Evolutionary conservation across 2,113 vertebrate species (phyloP).

Genomic region (Henicopernis longicauda): DNA sequence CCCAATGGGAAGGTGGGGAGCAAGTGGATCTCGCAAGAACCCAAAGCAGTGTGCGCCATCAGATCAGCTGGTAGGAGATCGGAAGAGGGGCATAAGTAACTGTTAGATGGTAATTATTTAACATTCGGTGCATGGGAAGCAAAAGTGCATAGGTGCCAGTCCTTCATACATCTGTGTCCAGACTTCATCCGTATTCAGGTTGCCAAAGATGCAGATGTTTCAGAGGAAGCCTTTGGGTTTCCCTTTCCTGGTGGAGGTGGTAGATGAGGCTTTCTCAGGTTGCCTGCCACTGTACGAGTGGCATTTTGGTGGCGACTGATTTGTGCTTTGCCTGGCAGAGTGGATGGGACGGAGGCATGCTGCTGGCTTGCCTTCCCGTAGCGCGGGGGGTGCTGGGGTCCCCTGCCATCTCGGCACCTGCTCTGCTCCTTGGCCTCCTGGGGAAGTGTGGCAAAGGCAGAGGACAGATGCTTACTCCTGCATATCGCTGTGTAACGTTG

Average conservation of each 20-base stretch:
- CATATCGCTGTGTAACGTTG: no score
- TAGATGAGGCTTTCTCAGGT: not conserved
- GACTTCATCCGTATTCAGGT: fast-evolving
- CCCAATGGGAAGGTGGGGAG: not conserved
- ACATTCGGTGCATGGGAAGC: not conserved
- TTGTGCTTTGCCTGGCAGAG: not conserved
- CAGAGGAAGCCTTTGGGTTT: not conserved
- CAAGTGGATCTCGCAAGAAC: not conserved
- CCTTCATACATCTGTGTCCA: not conserved
- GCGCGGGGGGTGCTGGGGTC: not conserved
- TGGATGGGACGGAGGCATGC: not conserved
- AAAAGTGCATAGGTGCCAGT: not conserved
- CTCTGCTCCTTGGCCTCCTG: not conserved
- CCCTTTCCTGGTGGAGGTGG: not conserved
- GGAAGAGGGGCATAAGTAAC: not conserved
- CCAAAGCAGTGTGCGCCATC: not conserved
- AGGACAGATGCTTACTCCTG: not conserved
- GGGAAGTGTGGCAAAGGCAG: not conserved
- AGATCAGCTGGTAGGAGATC: not conserved
- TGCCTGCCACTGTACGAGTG: not conserved
- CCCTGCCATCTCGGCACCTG: not conserved
- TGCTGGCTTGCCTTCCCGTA: not conserved
- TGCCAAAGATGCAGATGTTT: not conserved
- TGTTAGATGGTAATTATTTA: not conserved
- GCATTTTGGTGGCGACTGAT: not conserved